Evolutionary conservation across 35 echinoderm and acorn worm genomes (phyloP), one percentile per base, ranked within the genome.

Genomic region (Apostichopus parvimensis): DNA sequence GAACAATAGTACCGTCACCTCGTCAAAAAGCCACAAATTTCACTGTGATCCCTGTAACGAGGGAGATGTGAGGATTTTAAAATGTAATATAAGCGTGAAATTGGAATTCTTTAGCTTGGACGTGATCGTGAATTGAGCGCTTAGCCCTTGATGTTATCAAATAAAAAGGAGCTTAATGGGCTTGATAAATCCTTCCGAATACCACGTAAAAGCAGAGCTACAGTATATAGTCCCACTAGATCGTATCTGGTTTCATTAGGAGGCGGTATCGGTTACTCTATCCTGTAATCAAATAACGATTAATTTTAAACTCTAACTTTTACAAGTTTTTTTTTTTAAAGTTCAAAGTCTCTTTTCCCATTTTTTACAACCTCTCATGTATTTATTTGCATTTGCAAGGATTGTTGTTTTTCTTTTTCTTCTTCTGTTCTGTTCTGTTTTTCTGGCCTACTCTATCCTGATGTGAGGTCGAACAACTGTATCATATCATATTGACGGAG

Each of bases 41-140:
- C 54, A 8, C 15, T 14, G 20, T 23, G 54, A 56, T 60, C 81
- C 81, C n/a, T 84, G 54, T 84, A 58, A 84, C 81, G 81, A 84
- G 81, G 54, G 55, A 25, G 54, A 59, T 58, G 81, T 84, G 57
- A 20, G 81, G 58, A 58, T 84, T 45, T 84, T 84, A 84, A 84
- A 84, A 84, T 84, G 81, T 59, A 84, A 84, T 84, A 84, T 84
- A 84, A 84, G 81, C 81, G 81, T 84, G 81, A 84, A 84, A 84
- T 84, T 84, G 81, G 55, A 84, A 84, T 84, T 84, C 81, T 84
- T 84, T 56, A 14, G 54, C 55, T 58, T 22, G 81, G 17, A 84
- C 81, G 81, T 84, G 81, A 56, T 84, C 81, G 81, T 84, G 81
- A 84, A 84, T 60, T 58, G 54, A 84, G 81, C 81, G 81, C 81